Evolutionary conservation across 2,888 invertebrate genomes (phyloP).

Genomic region (Platycnemis pennipes): DNA sequence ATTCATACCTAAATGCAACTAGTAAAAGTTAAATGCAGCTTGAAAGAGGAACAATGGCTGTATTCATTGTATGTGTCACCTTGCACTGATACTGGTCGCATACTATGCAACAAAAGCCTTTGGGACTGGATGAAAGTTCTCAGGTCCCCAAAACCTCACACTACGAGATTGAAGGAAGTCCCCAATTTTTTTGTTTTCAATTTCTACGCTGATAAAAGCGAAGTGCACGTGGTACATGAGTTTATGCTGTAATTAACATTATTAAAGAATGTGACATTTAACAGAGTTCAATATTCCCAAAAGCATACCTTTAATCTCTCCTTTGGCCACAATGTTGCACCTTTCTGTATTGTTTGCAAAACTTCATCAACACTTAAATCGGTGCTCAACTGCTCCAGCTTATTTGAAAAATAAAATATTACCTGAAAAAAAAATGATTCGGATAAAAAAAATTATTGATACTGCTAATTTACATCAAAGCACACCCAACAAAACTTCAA

Average conservation of each 20-base stretch:
- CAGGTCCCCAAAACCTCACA: too few relatives aligned
- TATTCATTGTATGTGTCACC: too few relatives aligned
- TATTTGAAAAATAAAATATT: slow-evolving; percentile 86
- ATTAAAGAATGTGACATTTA: slow-evolving; percentile 8
- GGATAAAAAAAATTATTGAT: background rate
- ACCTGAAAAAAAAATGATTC: slow-evolving; percentile 78
- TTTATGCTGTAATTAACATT: background rate
- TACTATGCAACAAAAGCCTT: too few relatives aligned
- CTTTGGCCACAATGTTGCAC: slow-evolving; percentile 95
- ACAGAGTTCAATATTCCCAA: slow-evolving; percentile 68
- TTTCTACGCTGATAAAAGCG: background rate
- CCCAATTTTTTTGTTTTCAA: too few relatives aligned
- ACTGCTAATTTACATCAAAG: background rate
- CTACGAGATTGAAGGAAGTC: too few relatives aligned
- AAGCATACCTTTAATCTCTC: slow-evolving; percentile 91
- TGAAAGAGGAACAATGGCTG: too few relatives aligned
- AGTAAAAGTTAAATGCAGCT: too few relatives aligned
- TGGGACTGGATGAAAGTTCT: too few relatives aligned
- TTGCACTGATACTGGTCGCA: too few relatives aligned
- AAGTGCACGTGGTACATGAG: background rate
- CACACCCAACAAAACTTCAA: background rate
- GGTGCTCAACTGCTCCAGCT: slow-evolving; percentile 82
- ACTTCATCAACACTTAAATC: slow-evolving; percentile 94
- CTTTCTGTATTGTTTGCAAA: slow-evolving; percentile 92
- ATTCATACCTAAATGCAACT: too few relatives aligned